A percentile compares a stretch with the other conserved stretches of the same genome.
Conservation (phyloP, 1,140 invertebrate species). For the Akabosia matsudoensis region DNA sequence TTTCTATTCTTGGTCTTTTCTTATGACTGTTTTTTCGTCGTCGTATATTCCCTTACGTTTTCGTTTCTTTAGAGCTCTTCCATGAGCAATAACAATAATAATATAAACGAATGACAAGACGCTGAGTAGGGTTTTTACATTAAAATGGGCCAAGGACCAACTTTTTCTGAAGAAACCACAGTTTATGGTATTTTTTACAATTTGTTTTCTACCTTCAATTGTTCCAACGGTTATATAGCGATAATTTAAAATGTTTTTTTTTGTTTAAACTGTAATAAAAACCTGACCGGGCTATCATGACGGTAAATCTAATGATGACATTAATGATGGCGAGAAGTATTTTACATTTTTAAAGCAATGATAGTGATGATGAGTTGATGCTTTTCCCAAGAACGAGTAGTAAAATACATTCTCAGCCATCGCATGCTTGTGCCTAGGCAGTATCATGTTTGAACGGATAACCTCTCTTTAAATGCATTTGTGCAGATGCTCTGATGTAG, state of each 20-base stretch:
- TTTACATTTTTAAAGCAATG: neutral
- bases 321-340: neutral
- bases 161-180: too few species aligned
- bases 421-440: neutral
- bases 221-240: too few species aligned
- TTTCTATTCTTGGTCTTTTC: too few species aligned
- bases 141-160: too few species aligned
- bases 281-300: neutral
- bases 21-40: too few species aligned
- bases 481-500: neutral
- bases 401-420: neutral
- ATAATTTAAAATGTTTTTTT: neutral
- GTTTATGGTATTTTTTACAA: too few species aligned
- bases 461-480: neutral
- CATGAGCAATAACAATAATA: conserved; percentile 1
- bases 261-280: conserved; percentile 19
- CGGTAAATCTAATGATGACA: conserved; percentile 19
- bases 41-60: too few species aligned
- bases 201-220: too few species aligned
- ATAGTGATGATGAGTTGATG: neutral
- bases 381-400: neutral
- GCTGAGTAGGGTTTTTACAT: too few species aligned
- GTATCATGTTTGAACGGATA: too few species aligned
- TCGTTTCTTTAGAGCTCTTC: neutral
- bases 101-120: neutral